Conservation (phyloP, 2,888 invertebrate genomes). For the Napeogenes inachia region DNA sequence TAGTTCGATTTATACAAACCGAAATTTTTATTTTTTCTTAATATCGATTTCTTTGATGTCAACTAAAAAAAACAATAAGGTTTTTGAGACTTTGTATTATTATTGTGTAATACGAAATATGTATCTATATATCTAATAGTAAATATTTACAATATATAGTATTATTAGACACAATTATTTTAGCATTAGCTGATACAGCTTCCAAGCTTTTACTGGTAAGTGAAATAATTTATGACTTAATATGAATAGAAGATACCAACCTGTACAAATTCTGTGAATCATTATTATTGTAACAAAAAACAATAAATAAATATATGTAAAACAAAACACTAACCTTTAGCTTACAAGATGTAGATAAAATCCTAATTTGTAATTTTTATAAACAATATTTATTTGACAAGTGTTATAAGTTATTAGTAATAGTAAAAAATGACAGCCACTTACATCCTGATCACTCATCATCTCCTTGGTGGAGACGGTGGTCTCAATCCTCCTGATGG, state of each 20-base stretch:
- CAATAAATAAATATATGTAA: conserved; percentile 1
- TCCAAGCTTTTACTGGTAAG: neutral
- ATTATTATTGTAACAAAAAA: conserved; percentile 1
- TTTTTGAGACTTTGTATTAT: no score
- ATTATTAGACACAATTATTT: conserved; percentile 10
- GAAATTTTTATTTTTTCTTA: no score
- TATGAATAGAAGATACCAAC: no score
- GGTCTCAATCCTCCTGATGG: conserved; percentile 93
- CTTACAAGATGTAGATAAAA: no score
- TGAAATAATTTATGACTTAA: neutral
- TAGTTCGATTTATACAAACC: no score
- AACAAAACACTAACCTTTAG: neutral
- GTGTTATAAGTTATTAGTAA: neutral
- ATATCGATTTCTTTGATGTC: no score
- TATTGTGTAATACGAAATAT: no score
- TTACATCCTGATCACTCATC: conserved; percentile 95
- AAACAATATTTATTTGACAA: no score
- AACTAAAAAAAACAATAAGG: no score
- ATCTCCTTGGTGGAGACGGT: conserved; percentile 96
- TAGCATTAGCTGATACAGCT: neutral
- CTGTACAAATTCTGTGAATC: no score
- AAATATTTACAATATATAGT: conserved; percentile 7
- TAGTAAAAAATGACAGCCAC: conserved; percentile 50
- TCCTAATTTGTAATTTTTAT: no score
- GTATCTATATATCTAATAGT: neutral